Conservation (phyloP, 2,888 invertebrate genomes). For the Orthosia gracilis region DNA sequence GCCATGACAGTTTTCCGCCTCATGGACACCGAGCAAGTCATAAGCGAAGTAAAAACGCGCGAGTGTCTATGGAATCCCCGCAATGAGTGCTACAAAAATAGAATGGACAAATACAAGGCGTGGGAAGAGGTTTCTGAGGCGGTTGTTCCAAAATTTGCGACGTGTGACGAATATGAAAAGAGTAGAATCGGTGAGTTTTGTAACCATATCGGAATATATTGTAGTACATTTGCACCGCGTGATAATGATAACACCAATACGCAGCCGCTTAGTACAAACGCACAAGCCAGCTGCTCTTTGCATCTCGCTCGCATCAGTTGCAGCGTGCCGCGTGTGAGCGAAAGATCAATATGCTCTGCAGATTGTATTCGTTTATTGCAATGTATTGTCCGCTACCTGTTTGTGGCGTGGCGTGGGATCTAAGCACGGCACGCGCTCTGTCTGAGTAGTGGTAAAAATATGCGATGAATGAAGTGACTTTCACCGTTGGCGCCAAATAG, state of each 20-base stretch:
- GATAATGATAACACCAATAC: neutral
- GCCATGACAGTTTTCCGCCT: slow-evolving; percentile 4
- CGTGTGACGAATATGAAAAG: neutral
- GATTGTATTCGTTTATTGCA: slow-evolving; percentile 6
- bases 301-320: slow-evolving; percentile 22
- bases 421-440: no score
- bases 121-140: slow-evolving; percentile 34
- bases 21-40: slow-evolving; percentile 35
- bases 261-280: neutral
- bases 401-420: neutral
- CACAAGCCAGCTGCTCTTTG: slow-evolving; percentile 8
- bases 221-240: neutral
- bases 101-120: slow-evolving; percentile 19
- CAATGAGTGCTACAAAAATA: slow-evolving; percentile 21
- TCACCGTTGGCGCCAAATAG: no score
- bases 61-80: slow-evolving; percentile 46
- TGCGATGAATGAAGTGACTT: no score
- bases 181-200: slow-evolving; percentile 32
- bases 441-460: neutral
- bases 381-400: slow-evolving; percentile 5
- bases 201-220: neutral
- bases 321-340: neutral
- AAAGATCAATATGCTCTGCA: slow-evolving; percentile 2
- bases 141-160: slow-evolving; percentile 18
- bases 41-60: slow-evolving; percentile 33